Conservation (phyloP, 2,797 vertebrate genomes). For the Lates japonicus region DNA sequence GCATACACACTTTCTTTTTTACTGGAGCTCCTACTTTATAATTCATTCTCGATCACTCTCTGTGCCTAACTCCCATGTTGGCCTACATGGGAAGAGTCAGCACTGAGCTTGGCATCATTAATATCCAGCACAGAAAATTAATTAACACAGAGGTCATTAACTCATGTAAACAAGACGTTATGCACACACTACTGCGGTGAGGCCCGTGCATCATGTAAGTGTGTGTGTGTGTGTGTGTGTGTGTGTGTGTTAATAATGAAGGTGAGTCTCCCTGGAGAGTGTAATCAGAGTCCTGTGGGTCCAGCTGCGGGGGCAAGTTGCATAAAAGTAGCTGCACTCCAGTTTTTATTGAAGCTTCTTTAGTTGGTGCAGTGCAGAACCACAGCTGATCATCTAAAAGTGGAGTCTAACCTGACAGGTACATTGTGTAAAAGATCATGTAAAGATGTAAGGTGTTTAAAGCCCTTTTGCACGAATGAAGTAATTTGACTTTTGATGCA, state of each 20-base stretch:
- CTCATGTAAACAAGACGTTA: conserved; percentile 60
- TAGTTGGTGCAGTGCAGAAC: conserved; percentile 27
- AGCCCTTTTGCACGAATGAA: neutral
- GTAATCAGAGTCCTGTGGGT: conserved; percentile 59
- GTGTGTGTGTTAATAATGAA: conserved; percentile 66
- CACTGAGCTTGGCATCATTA: conserved; percentile 54
- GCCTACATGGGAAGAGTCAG: conserved; percentile 25
- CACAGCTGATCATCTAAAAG: neutral
- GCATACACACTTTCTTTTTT: conserved; percentile 26
- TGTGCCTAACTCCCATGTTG: conserved; percentile 28
- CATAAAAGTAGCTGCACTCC: conserved; percentile 39
- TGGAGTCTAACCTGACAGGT: neutral
- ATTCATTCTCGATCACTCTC: neutral
- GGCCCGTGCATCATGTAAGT: conserved; percentile 33
- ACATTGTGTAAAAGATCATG: neutral
- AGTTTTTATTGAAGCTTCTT: conserved; percentile 31
- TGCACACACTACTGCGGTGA: conserved; percentile 11
- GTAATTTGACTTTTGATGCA: neutral
- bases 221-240: neutral
- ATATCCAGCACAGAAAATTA: conserved; percentile 45
- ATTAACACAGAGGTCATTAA: conserved; percentile 69
- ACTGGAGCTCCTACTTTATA: conserved; percentile 13
- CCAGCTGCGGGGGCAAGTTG: conserved; percentile 7
- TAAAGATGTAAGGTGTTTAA: neutral
- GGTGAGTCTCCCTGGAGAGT: conserved; percentile 53